Evolutionary conservation across 2,113 vertebrate species (phyloP).

Genomic region (Mandrillus leucophaeus): DNA sequence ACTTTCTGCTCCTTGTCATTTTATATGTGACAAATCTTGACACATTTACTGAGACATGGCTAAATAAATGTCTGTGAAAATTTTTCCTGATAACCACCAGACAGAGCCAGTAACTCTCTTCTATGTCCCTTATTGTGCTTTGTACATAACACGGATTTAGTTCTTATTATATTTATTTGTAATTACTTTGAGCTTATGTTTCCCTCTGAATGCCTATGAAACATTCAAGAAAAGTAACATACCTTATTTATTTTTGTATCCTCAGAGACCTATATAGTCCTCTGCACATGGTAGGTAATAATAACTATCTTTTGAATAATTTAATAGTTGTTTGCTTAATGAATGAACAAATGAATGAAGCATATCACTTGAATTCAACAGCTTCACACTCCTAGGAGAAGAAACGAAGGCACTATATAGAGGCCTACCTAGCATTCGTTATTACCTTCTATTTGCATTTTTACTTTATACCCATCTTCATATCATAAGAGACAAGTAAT

Average conservation of each 20-base stretch:
- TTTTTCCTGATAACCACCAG: background rate
- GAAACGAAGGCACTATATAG: background rate
- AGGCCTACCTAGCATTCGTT: background rate
- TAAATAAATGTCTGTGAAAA: background rate
- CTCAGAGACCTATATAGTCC: background rate
- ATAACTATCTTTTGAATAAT: slow-evolving; percentile 4
- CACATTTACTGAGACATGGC: background rate
- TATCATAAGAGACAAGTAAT: background rate
- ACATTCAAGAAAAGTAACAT: background rate
- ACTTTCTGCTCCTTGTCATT: background rate
- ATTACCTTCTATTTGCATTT: background rate
- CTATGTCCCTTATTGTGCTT: background rate
- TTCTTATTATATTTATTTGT: background rate
- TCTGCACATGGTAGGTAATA: background rate
- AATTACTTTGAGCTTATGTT: slow-evolving; percentile 8
- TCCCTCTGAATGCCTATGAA: background rate
- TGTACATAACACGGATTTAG: background rate
- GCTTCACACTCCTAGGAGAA: background rate
- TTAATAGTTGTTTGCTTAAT: background rate
- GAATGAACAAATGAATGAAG: slow-evolving; percentile 28
- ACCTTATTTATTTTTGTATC: background rate
- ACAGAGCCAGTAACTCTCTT: background rate
- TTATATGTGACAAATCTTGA: background rate
- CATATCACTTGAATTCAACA: background rate
- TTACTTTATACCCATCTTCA: background rate